These are phyloP conservation scores for Zaprionus taronus DNA, from an alignment of 1,140 invertebrate species.

Conservation along the genomic window DNA sequence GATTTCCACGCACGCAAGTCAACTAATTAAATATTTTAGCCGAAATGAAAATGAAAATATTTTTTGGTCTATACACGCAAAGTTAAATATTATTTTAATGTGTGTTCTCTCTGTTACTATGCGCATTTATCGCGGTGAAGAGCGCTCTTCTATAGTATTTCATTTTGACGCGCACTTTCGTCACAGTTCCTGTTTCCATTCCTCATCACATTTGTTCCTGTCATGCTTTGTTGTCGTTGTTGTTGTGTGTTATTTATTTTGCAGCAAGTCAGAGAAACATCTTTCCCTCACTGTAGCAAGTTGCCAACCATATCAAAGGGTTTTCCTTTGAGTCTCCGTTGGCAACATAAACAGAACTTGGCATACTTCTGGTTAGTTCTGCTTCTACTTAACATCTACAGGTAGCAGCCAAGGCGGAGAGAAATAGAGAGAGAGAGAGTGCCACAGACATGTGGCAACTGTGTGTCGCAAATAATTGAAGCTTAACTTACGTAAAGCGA, in stretches of 20 bases:
- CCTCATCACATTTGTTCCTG: slow-evolving; percentile 2
- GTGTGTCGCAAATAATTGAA: not conserved
- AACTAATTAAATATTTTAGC: slow-evolving; percentile 72
- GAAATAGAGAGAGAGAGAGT: not conserved
- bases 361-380: slow-evolving; percentile 17
- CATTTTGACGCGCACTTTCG: slow-evolving; percentile 13
- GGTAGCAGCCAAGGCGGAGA: not conserved
- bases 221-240: slow-evolving; percentile 9
- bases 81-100: slow-evolving; percentile 59
- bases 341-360: slow-evolving; percentile 39
- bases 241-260: slow-evolving; percentile 26
- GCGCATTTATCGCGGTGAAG: slow-evolving; percentile 10
- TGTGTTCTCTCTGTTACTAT: slow-evolving; percentile 6
- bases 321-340: slow-evolving; percentile 31
- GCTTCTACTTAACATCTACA: too few species aligned
- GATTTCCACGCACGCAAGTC: slow-evolving; percentile 23
- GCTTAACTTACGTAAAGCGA: not conserved
- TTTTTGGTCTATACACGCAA: slow-evolving; percentile 53
- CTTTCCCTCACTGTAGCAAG: slow-evolving; percentile 8
- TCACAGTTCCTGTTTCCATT: not conserved
- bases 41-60: slow-evolving; percentile 63
- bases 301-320: slow-evolving; percentile 40
- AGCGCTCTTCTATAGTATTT: slow-evolving; percentile 18
- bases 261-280: slow-evolving; percentile 28
- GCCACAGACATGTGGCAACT: not conserved